Percentiles rank a stretch among this genome's conserved stretches.
Conservation (phyloP, 2,888 invertebrate genomes). For the Galeruca laticollis region DNA sequence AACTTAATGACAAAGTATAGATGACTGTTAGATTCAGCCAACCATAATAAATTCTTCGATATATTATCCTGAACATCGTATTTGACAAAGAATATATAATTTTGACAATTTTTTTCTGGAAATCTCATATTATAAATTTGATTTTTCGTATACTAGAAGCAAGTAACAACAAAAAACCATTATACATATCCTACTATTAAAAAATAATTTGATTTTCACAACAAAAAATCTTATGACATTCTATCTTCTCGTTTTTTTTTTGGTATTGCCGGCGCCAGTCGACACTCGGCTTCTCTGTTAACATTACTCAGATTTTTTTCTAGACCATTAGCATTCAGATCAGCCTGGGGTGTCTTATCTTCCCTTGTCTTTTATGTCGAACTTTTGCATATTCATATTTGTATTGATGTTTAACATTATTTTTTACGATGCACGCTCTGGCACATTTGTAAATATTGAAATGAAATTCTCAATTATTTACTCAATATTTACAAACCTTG, state of each 20-base stretch:
- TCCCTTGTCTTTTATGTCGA: conserved; percentile 11
- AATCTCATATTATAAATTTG: no score
- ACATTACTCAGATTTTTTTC: conserved; percentile 49
- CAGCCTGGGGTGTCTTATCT: conserved; percentile 14
- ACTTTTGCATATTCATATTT: conserved; percentile 21
- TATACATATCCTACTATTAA: neutral
- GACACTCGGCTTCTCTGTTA: conserved; percentile 37
- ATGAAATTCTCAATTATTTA: neutral
- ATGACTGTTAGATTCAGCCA: no score
- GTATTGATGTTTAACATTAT: conserved; percentile 3
- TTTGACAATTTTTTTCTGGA: no score
- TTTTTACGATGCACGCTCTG: neutral
- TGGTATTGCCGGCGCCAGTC: conserved; percentile 33
- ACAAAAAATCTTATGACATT: neutral
- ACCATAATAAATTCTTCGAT: no score
- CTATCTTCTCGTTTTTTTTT: neutral
- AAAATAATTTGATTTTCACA: neutral
- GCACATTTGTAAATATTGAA: neutral
- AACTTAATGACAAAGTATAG: no score
- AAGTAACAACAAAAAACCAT: neutral
- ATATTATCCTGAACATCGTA: no score
- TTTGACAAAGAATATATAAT: no score
- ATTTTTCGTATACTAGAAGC: no score
- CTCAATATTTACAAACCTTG: no score
- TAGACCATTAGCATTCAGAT: conserved; percentile 32